Base-by-base conservation (phyloP, 2,113 vertebrate genomes). In the Agapornis roseicollis region DNA sequence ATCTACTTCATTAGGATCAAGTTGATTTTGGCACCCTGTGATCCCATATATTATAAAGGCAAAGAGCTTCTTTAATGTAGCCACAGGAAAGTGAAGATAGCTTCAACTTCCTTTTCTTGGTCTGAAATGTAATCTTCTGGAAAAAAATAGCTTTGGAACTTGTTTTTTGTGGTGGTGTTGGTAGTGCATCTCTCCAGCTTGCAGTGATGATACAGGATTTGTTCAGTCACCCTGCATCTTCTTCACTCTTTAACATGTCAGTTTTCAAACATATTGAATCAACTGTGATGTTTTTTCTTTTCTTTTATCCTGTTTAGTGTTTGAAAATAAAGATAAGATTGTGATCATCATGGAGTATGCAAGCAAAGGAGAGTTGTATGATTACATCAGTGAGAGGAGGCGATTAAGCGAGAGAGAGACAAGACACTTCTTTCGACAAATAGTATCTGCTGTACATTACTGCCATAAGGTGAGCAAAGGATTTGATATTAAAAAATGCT, bases 271-370 rank as follows among this genome's bases (percentile, higher is more conserved):
- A 1, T 49, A 39, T 41, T 56, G 23, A 58, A 56, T 94, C 37
- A 95, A 55, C 58, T 28, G 37, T 55, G 24, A 13, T 55, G 4
- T 37, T 78, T 74, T 53, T 66, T 55, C 41, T 80, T 78, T 90
- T 27, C 49, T 85, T 44, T 96, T 60, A 47, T 56, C 80, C 82
- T 65, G 53, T 82, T 41, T 97, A 99, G 99, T 99, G 96, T 99
- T 99, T 87, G 99, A 99, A 97, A 99, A 99, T 97, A 99, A 99
- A 96, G 99, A 99, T 97, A 99, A 99, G 97, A 99, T 99, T 80
- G 99, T 99, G 95, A 99, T 99, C 77, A 99, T 99, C 97, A 99
- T 99, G 99, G 98, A 98, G 41, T 98, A 98, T 4, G 98, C 99
- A 82, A 99, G 99, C 94, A 99, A 99, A 97, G 99, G 99, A 7